Evolutionary conservation across 2,888 invertebrate genomes (phyloP), one percentile per base, ranked within the genome.

Genomic region (Cosmopolites sordidus): DNA sequence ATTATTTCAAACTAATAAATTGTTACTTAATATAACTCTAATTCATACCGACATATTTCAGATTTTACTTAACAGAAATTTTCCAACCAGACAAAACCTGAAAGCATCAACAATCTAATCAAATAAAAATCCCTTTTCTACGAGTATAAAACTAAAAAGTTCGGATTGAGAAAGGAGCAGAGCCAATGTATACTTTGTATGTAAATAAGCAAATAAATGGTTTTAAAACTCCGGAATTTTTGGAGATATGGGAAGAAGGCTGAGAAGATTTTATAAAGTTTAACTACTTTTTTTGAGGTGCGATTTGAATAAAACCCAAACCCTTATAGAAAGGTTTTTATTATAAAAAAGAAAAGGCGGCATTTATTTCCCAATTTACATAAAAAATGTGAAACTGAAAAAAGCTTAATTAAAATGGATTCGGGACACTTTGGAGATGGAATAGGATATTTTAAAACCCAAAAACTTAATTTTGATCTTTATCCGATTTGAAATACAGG

Each of bases 141-240:
- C 33, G 12, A 33, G 12, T 33, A 33, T 33, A 33, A 33, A 33
- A 8, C 22, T 22, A 33, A n/a, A 33, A 12, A 33, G 33, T 33
- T 12, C 22, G 12, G 33, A 33, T 4, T 12, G 33, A 33, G 33
- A 33, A 12, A 33, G 33, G 12, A 6, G 12, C n/a, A 33, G 33
- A 33, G 8, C 5, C 33, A 33, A 33, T 9, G 33, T 16, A 49
- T 49, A 52, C 52, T 56, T 56, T 56, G 43, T 52, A 56, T 56
- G 56, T 49, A 56, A 56, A 56, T 56, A 49, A 39, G 49, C 43
- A 47, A 41, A 52, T 56, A 52, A 56, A 52, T 52, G 48, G 52
- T 49, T 46, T 51, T 42, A 33, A 56, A 56, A 52, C 46, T 43
- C 37, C 38, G 37, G 49, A 49, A 39, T 56, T 51, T 39, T 27